Conservation (phyloP, 2,888 invertebrate species). For the Sphecodes monilicornis region DNA sequence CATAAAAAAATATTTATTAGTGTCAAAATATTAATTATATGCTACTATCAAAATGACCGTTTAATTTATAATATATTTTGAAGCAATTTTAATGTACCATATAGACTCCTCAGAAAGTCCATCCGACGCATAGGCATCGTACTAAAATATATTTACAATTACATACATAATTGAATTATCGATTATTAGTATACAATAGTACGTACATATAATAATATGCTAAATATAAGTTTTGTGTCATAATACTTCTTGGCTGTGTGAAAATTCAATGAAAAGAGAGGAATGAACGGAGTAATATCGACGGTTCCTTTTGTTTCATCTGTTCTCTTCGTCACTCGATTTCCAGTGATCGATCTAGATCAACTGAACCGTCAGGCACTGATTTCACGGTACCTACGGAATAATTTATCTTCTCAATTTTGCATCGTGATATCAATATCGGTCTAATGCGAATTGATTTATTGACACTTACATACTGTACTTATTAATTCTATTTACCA, state of each 20-base stretch:
- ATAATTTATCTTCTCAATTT: conserved; percentile 56
- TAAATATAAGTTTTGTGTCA: not conserved
- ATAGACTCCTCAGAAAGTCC: no score
- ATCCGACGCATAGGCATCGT: no score
- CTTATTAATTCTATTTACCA: not conserved
- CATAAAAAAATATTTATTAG: no score
- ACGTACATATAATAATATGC: not conserved
- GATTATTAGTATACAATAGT: not conserved
- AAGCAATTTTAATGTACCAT: no score
- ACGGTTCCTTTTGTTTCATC: conserved; percentile 39
- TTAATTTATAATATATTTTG: no score
- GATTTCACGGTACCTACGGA: conserved; percentile 61
- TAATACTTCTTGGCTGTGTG: not conserved
- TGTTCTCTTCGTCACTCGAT: conserved; percentile 50
- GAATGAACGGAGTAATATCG: conserved; percentile 17
- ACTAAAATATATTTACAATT: not conserved
- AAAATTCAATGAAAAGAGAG: conserved; percentile 12
- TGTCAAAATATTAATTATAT: no score
- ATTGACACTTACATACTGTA: conserved; percentile 3
- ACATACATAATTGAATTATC: not conserved
- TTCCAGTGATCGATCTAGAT: conserved; percentile 62
- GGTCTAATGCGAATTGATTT: conserved; percentile 17
- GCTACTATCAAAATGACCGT: no score
- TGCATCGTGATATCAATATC: conserved; percentile 40
- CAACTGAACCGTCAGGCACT: conserved; percentile 65